A percentile compares a stretch with the other conserved stretches of the same genome.
phyloP scores from a whole-genome alignment of 2,797 vertebrate genomes.

The Malacoraja senta region DNA sequence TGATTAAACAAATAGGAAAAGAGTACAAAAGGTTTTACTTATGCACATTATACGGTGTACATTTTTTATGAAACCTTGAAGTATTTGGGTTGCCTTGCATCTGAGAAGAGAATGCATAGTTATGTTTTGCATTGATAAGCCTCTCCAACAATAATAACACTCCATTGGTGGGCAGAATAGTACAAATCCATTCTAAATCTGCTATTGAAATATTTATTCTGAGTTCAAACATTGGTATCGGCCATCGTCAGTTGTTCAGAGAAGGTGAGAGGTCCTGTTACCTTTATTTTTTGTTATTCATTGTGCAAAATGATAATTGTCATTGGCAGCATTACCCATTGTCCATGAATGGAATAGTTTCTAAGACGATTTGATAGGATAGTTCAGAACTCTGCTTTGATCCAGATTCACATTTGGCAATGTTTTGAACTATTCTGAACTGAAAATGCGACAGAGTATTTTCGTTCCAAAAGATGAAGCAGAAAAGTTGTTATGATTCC shows the following conservation, averaged over 20 bases:
- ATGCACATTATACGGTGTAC: neutral
- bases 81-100: neutral
- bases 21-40: neutral
- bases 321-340: no score
- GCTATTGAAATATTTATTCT: neutral
- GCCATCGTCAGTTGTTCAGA: neutral
- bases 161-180: neutral
- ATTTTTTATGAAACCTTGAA: conserved; percentile 23
- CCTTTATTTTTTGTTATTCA: no score
- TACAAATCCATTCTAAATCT: neutral
- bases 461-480: no score
- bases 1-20: neutral
- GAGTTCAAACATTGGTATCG: neutral
- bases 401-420: no score
- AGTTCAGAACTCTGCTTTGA: no score
- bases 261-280: neutral
- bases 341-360: no score
- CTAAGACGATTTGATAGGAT: no score
- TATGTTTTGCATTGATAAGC: neutral
- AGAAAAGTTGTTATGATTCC: no score
- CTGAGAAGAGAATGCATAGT: neutral
- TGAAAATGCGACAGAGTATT: no score
- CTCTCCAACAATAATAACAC: neutral
- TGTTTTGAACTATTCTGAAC: no score
- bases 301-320: no score